phyloP scores from a whole-genome alignment of 1,140 invertebrate genomes.

The Laupala kohalensis region DNA sequence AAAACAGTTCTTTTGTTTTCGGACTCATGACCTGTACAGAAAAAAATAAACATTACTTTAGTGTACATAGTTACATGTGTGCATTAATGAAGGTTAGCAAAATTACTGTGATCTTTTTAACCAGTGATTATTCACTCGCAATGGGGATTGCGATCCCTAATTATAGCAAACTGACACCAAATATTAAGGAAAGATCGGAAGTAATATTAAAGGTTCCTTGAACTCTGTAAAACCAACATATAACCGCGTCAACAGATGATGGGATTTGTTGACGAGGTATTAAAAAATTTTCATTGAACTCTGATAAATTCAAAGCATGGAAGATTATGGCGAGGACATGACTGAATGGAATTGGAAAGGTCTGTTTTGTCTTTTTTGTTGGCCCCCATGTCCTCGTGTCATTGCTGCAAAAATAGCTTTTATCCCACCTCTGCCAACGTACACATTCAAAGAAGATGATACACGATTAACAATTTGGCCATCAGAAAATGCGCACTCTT shows the following conservation, averaged over 20 bases:
- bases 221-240: background rate
- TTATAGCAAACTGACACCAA: background rate
- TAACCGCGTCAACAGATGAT: background rate
- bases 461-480: constrained; percentile 3
- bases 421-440: constrained; percentile 52
- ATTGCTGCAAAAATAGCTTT: constrained; percentile 62
- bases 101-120: background rate
- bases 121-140: no score
- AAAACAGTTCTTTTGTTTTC: background rate
- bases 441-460: constrained; percentile 29
- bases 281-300: no score
- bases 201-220: background rate
- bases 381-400: constrained; percentile 52
- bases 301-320: no score
- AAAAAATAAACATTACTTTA: background rate
- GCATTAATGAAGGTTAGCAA: background rate
- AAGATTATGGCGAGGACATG: background rate
- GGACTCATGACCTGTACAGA: background rate
- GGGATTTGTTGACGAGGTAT: background rate
- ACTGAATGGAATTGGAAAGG: background rate
- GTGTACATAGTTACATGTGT: background rate
- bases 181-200: background rate
- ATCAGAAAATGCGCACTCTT: constrained; percentile 21
- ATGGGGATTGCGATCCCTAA: no score
- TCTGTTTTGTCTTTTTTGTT: constrained; percentile 37